A percentile compares a stretch with the other conserved stretches of the same genome.
Conservation (phyloP, 2,797 vertebrate species). For the Mico argentatus region DNA sequence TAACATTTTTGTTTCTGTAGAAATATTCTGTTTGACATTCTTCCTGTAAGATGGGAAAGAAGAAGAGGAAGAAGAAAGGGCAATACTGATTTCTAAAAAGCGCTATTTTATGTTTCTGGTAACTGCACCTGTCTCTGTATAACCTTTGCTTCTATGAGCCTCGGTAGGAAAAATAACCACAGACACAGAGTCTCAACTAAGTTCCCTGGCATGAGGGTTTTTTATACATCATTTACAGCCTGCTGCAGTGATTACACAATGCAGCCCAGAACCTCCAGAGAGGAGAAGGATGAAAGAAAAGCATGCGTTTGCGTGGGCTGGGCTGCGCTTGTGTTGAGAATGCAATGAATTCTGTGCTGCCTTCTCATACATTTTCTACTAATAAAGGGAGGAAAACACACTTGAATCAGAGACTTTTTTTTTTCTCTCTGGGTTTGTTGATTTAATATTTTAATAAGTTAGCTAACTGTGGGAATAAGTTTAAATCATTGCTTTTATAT, state of each 20-base stretch:
- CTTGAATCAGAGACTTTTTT: neutral
- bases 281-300: neutral
- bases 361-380: neutral
- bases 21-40: slow-evolving; percentile 39
- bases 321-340: accelerated
- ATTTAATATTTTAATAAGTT: neutral
- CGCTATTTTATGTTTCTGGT: neutral
- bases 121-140: neutral
- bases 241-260: neutral
- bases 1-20: slow-evolving; percentile 1
- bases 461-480: neutral
- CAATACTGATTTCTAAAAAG: slow-evolving; percentile 47
- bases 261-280: neutral
- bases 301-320: accelerated
- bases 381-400: neutral
- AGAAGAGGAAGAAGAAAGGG: neutral
- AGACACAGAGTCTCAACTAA: neutral
- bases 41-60: neutral
- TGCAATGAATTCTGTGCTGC: accelerated
- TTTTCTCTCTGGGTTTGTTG: neutral
- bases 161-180: neutral
- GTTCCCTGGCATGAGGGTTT: neutral
- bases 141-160: neutral
- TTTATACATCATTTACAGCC: slow-evolving; percentile 14
- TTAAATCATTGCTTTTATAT: neutral